Evolutionary conservation across 2,113 vertebrate species (phyloP).

Genomic region (Sceloporus tristichus): DNA sequence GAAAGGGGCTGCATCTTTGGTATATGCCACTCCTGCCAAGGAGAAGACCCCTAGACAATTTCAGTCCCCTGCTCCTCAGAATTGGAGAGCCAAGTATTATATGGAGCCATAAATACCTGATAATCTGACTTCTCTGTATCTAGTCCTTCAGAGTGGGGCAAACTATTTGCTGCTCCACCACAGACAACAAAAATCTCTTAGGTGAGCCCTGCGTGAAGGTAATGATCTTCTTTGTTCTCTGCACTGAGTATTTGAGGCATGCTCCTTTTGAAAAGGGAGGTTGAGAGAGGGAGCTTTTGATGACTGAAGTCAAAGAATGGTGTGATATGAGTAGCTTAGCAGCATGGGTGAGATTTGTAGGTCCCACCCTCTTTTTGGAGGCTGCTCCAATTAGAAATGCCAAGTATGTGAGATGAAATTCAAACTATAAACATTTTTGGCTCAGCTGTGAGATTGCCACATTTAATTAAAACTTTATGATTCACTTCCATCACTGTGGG

Average conservation of each 20-base stretch:
- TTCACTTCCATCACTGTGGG: slow-evolving; percentile 31
- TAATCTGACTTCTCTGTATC: neutral
- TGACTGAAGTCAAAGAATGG: neutral
- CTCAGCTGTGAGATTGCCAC: slow-evolving; percentile 6
- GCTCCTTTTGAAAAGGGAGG: neutral
- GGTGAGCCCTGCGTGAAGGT: neutral
- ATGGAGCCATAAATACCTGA: neutral
- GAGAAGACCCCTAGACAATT: too few species aligned
- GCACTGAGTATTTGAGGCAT: neutral
- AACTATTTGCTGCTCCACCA: neutral
- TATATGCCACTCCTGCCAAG: neutral
- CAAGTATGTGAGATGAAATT: neutral
- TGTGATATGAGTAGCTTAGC: neutral
- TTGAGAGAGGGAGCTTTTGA: neutral
- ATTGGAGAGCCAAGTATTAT: neutral
- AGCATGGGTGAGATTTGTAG: neutral
- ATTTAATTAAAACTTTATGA: slow-evolving; percentile 48
- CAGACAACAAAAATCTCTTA: neutral
- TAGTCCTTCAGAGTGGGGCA: neutral
- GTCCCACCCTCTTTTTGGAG: neutral
- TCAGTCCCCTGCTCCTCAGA: neutral
- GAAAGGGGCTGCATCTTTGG: too few species aligned
- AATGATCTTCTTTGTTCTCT: neutral
- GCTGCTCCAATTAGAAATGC: neutral
- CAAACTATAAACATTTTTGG: slow-evolving; percentile 16